Base-by-base conservation (phyloP, 1,140 invertebrate genomes). In the Paramacrobiotus metropolitanus region DNA sequence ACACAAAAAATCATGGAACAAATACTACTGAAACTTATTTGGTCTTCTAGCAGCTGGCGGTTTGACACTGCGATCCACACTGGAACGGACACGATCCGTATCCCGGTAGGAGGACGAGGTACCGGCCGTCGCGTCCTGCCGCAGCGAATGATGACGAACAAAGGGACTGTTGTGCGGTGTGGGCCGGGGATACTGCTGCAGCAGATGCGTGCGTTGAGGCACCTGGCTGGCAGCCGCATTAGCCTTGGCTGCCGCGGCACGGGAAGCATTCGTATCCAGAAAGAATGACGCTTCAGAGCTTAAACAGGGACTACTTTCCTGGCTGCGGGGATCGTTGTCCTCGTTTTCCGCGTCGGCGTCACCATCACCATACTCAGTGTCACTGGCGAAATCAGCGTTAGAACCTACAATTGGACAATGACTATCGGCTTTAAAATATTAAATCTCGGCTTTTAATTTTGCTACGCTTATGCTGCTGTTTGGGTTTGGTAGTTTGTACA, bases 271-370 rank as follows among this genome's bases (percentile, higher is more conserved):
- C 9, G 34, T 40, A 15, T 55, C 48, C 15, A 55, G 48, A 28
- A 55, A 55, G 48, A 55, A 55, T 0, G 48, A 55, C 9, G 48
- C 48, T 28, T 55, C 48, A 4, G 15, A 20, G 24, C 48, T 55
- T 15, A 55, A 24, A 24, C 48, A 55, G 24, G 48, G 48, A 28
- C 48, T 55, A 24, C 48, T 55, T 15, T 55, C 48, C 15, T 24
- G 48, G 48, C 48, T 55, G 48, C 48, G 48, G 15, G 9, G 9
- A 9, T 55, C 48, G 15, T 15, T 55, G 24, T 55, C 48, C 28
- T 55, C 48, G 48, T 55, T 55, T 24, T 55, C 48, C 15, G 4
- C 48, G 48, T 55, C 48, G 24, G 48, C 48, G 28, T 55, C 48
- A 28, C 48, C 48, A 24, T 55, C 48, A 55, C 15, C 48, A 28